These are phyloP conservation scores for Laothoe populi DNA, from an alignment of 2,888 invertebrate species.

Conservation along the genomic window DNA sequence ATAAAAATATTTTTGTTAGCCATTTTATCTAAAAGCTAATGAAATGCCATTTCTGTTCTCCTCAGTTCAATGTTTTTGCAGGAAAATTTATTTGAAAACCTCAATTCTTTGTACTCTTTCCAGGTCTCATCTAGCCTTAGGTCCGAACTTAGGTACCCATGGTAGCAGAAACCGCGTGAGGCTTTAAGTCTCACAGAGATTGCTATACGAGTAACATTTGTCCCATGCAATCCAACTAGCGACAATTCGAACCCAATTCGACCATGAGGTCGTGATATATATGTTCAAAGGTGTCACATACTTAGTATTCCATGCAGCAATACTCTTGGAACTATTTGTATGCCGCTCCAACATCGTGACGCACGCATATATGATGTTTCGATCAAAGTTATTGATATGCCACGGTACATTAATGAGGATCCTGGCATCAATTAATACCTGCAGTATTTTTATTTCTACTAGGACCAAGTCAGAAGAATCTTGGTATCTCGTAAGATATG, in stretches of 20 bases:
- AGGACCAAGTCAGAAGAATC: not conserved
- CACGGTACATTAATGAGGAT: not conserved
- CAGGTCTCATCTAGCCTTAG: no score
- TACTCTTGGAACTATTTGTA: slow-evolving; percentile 4
- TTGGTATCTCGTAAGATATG: no score
- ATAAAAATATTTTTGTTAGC: no score
- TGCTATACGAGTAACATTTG: no score
- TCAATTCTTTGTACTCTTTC: no score
- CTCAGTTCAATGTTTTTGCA: no score
- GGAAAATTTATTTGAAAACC: no score
- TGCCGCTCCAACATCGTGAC: not conserved
- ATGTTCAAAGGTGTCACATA: slow-evolving; percentile 2
- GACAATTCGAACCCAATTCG: not conserved
- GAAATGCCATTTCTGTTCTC: no score
- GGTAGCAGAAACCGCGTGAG: no score
- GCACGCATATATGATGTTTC: slow-evolving; percentile 17
- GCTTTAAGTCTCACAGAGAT: no score
- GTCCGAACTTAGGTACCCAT: no score
- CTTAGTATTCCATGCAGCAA: not conserved
- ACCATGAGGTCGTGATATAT: not conserved
- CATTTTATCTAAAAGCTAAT: no score
- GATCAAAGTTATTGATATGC: not conserved
- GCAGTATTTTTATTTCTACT: not conserved
- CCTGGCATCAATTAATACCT: not conserved
- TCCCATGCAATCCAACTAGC: not conserved